Evolutionary conservation across 2,797 vertebrate genomes (phyloP).

Genomic region (Columba guinea): DNA sequence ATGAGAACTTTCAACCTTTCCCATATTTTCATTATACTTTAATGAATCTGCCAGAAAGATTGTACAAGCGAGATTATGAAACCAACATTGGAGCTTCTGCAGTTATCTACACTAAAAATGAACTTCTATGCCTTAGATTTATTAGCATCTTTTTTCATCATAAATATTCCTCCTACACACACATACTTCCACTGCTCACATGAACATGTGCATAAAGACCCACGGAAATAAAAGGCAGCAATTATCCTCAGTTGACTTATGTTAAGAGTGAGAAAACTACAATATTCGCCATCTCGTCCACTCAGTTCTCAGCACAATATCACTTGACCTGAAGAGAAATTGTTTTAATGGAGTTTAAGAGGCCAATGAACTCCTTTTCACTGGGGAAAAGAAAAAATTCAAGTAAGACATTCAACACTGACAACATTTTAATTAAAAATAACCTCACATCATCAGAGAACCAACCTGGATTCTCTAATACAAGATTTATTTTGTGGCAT

Average conservation of each 20-base stretch:
- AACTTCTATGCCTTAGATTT: background rate
- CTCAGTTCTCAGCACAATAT: background rate
- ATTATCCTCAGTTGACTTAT: slow-evolving; percentile 1
- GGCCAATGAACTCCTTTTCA: slow-evolving; percentile 3
- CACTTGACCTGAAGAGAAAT: slow-evolving; percentile 20
- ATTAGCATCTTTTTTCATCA: background rate
- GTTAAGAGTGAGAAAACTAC: background rate
- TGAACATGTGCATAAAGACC: background rate
- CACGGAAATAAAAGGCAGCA: background rate
- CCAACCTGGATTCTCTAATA: background rate
- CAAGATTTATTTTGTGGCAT: background rate
- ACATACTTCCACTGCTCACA: background rate
- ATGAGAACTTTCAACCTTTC: background rate
- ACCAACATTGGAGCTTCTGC: background rate
- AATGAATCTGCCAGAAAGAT: slow-evolving; percentile 43
- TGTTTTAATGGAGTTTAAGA: slow-evolving; percentile 16
- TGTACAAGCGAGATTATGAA: slow-evolving; percentile 28
- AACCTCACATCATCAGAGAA: background rate
- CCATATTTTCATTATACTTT: slow-evolving; percentile 38
- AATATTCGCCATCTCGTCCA: background rate
- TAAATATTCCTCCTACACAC: slow-evolving; percentile 14
- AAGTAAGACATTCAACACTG: background rate
- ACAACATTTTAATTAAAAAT: slow-evolving; percentile 23
- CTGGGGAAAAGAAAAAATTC: background rate
- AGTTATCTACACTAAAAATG: slow-evolving; percentile 14